phyloP scores from a whole-genome alignment of 1,140 invertebrate species.

The Vanessa tameamea region DNA sequence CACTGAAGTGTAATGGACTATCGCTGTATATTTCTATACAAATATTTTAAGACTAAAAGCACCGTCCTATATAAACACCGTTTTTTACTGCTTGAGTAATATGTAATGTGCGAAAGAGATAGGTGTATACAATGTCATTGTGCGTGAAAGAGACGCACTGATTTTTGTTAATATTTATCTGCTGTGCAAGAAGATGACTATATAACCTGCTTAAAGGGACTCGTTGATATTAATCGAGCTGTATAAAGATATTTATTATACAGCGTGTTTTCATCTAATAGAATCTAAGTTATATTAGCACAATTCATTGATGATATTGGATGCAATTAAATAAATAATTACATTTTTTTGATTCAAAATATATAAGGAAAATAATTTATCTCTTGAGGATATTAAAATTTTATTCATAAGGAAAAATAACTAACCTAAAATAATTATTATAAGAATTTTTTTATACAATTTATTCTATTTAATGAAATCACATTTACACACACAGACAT shows the following conservation, averaged over 20 bases:
- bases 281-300: neutral
- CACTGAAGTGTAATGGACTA: slow-evolving; percentile 86
- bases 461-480: neutral
- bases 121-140: neutral
- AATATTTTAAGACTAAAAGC: neutral
- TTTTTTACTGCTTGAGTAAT: neutral
- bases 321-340: neutral
- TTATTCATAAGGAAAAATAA: neutral
- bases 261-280: neutral
- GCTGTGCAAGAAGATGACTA: no score
- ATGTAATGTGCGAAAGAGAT: neutral
- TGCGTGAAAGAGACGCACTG: no score
- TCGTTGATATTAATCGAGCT: no score
- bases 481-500: neutral
- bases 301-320: neutral
- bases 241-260: neutral
- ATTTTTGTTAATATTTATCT: no score
- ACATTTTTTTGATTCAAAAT: neutral
- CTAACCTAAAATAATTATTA: slow-evolving; percentile 1
- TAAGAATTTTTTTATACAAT: neutral
- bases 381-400: neutral
- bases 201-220: no score
- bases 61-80: neutral
- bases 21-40: neutral
- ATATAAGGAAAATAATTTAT: neutral